A percentile compares a stretch with the other conserved stretches of the same genome.
phyloP scores from a whole-genome alignment of 1,140 invertebrate species.

The Drosophila kanapiae region DNA sequence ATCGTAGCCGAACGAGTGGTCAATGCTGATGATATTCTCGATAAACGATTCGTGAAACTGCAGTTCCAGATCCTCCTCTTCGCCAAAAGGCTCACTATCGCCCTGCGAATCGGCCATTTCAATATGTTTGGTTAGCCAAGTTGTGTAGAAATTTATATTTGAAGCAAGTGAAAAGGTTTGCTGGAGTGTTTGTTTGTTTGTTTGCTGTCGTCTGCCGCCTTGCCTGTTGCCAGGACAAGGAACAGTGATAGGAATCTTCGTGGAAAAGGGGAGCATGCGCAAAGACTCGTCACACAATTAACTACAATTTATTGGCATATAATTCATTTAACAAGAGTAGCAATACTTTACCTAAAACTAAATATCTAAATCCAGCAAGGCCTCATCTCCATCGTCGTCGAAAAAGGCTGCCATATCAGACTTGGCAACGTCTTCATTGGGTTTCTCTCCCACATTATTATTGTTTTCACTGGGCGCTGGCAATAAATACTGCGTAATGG shows the following conservation, averaged over 20 bases:
- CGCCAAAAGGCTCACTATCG: conserved; percentile 28
- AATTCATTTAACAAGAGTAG: conserved; percentile 4
- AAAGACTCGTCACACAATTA: background rate
- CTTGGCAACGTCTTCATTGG: background rate
- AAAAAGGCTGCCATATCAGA: conserved; percentile 72
- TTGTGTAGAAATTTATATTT: conserved; percentile 43
- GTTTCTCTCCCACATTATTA: conserved; percentile 24
- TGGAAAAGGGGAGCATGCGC: conserved; percentile 51
- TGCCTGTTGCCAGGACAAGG: conserved; percentile 52
- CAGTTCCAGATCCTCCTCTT: conserved; percentile 48
- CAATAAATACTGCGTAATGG: conserved; percentile 27
- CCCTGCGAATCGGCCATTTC: conserved; percentile 47
- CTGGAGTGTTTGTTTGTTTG: conserved; percentile 19
- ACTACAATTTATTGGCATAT: conserved; percentile 29
- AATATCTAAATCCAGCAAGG: conserved; percentile 66
- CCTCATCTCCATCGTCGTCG: conserved; percentile 78
- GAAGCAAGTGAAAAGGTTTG: conserved; percentile 53
- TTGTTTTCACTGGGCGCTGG: conserved; percentile 28
- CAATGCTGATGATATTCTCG: conserved; percentile 57
- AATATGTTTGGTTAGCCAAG: background rate
- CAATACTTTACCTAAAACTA: conserved; percentile 17
- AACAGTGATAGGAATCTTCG: background rate
- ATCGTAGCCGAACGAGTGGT: conserved; percentile 94
- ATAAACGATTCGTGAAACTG: conserved; percentile 52
- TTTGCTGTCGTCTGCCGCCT: background rate